Conservation (phyloP, 64 coral and sea anemone genomes). For the Hydrozoanthus tunicans region DNA sequence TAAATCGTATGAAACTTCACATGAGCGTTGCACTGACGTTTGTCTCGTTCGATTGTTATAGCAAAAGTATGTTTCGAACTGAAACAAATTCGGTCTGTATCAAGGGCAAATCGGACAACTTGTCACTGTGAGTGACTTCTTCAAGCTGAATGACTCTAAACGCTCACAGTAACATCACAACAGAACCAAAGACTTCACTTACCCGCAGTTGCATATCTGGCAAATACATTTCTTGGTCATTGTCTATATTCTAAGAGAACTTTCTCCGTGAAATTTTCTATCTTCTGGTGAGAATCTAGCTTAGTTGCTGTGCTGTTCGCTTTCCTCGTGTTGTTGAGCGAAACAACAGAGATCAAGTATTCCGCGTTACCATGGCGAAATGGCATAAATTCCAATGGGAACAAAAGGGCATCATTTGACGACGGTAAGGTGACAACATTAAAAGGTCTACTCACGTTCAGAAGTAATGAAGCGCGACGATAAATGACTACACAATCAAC, state of each 20-base stretch:
- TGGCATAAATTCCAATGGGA: constrained; percentile 30
- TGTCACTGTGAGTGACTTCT: not conserved
- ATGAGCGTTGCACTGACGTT: not conserved
- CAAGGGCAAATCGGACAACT: not conserved
- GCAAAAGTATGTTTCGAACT: not conserved
- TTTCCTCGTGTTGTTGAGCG: constrained; percentile 25
- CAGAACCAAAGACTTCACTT: constrained; percentile 38
- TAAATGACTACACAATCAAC: not conserved
- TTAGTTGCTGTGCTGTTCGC: not conserved
- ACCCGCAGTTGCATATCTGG: constrained; percentile 96
- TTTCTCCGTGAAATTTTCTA: no score
- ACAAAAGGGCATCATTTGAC: constrained; percentile 44
- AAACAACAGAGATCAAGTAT: constrained; percentile 46
- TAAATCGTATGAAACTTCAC: not conserved
- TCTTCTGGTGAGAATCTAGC: not conserved
- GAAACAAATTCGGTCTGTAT: not conserved
- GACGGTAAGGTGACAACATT: not conserved
- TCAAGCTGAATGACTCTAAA: not conserved
- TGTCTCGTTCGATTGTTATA: not conserved
- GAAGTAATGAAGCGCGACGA: not conserved
- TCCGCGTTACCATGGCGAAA: constrained; percentile 35
- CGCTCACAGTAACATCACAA: no score
- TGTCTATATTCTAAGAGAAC: no score
- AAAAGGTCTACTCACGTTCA: not conserved
- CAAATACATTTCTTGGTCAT: constrained; percentile 99